phyloP scores from a whole-genome alignment of 2,113 vertebrate species.

The Anguilla rostrata region DNA sequence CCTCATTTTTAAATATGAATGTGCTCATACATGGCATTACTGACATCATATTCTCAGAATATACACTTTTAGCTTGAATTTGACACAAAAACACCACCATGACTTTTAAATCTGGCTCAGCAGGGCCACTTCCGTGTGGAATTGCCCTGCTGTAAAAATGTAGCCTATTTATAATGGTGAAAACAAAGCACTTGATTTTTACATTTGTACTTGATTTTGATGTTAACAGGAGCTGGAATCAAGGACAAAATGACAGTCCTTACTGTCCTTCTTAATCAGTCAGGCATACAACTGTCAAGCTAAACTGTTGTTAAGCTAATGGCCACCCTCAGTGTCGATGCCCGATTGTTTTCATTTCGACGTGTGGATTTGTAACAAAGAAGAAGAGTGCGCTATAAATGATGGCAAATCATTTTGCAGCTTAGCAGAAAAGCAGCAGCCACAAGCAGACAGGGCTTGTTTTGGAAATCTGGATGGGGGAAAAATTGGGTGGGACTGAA shows the following conservation, averaged over 20 bases:
- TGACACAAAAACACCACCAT: too few species aligned
- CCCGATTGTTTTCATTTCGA: background rate
- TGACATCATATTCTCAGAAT: too few species aligned
- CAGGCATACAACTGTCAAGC: background rate
- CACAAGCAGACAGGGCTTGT: background rate
- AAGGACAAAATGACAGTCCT: background rate
- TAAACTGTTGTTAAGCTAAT: background rate
- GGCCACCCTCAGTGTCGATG: background rate
- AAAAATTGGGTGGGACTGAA: background rate
- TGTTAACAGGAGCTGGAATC: background rate
- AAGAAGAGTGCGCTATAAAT: background rate
- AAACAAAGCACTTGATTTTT: background rate
- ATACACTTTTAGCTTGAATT: too few species aligned
- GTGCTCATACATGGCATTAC: too few species aligned
- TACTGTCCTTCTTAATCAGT: background rate
- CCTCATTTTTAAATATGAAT: too few species aligned
- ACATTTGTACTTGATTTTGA: background rate
- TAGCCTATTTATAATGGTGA: background rate
- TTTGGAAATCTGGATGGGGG: slow-evolving; percentile 7
- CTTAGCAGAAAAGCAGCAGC: background rate
- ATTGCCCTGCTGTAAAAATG: background rate
- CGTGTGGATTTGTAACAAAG: background rate
- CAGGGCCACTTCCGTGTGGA: background rate
- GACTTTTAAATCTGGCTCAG: background rate
- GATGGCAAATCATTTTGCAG: background rate